These are phyloP conservation scores for Pseudorectes ferrugineus DNA, from an alignment of 2,113 vertebrate species.

Conservation along the genomic window DNA sequence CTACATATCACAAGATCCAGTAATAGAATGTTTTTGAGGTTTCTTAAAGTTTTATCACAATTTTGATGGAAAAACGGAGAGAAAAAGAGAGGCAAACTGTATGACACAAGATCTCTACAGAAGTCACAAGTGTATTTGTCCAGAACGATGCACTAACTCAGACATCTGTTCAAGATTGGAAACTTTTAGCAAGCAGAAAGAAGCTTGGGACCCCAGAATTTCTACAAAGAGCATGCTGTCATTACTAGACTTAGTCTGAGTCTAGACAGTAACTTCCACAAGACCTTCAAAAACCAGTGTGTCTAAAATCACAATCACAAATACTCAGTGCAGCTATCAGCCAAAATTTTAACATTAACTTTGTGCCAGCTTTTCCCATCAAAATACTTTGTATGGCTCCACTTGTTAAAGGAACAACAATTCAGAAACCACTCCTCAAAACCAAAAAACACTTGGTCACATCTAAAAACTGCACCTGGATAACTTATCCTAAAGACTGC, in stretches of 20 bases:
- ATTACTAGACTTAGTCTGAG: not conserved
- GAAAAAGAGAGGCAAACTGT: not conserved
- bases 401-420: not conserved
- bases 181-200: not conserved
- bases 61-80: not conserved
- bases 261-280: not conserved
- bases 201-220: not conserved
- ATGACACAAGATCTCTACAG: not conserved
- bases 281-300: not conserved
- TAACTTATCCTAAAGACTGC: not conserved
- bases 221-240: not conserved
- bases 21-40: not conserved
- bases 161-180: not conserved
- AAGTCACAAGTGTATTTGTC: not conserved
- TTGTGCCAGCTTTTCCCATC: not conserved
- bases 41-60: not conserved
- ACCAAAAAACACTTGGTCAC: not conserved
- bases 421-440: not conserved
- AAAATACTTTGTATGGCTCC: not conserved
- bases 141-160: not conserved
- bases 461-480: not conserved
- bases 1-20: not conserved
- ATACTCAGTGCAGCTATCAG: not conserved
- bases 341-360: not conserved
- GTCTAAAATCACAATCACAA: not conserved